These are phyloP conservation scores for Buphagus erythrorhynchus DNA, from an alignment of 2,797 vertebrate species.

Conservation along the genomic window DNA sequence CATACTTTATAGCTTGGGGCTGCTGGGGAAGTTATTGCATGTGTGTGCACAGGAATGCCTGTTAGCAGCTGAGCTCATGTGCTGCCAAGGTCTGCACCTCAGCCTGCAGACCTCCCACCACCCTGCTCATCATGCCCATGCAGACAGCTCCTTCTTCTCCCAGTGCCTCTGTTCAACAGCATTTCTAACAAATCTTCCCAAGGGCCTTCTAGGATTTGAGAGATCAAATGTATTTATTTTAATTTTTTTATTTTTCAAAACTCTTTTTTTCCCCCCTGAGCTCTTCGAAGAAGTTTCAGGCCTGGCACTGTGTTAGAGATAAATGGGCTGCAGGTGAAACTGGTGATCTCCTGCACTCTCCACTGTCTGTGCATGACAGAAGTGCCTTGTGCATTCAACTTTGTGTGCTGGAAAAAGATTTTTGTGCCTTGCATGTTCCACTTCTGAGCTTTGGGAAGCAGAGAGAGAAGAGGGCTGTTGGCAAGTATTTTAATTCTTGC, in stretches of 20 bases:
- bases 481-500: neutral
- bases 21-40: neutral
- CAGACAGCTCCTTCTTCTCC: neutral
- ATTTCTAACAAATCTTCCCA: neutral
- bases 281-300: neutral
- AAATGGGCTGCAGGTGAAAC: neutral
- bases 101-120: neutral
- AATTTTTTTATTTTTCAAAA: neutral
- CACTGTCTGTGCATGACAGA: neutral
- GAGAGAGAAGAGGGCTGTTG: neutral
- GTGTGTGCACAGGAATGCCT: neutral
- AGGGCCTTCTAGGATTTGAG: neutral
- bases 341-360: neutral
- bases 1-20: neutral
- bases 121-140: fast-evolving
- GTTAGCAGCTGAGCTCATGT: neutral
- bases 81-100: neutral
- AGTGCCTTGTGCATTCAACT: fast-evolving
- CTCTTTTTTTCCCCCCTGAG: neutral
- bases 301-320: neutral
- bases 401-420: neutral
- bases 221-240: neutral
- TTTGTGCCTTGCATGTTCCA: neutral
- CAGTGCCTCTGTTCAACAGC: neutral
- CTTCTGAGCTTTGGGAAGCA: neutral